These are phyloP conservation scores for Drosophila lini DNA, from an alignment of 1,140 invertebrate genomes.

Conservation along the genomic window DNA sequence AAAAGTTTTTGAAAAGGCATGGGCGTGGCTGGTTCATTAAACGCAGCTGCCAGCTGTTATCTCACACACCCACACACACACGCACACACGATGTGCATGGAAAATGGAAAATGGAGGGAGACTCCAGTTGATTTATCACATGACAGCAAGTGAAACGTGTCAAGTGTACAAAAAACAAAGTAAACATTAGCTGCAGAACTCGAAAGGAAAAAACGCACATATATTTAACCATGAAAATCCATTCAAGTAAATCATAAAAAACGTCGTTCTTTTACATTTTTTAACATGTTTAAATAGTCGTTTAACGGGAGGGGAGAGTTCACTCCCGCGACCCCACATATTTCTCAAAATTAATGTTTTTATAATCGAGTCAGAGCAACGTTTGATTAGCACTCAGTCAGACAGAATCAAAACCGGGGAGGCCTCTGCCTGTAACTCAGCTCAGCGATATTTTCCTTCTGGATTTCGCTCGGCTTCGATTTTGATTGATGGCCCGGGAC, in stretches of 20 bases:
- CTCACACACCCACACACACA: slow-evolving; percentile 44
- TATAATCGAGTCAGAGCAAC: slow-evolving; percentile 70
- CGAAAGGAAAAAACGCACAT: slow-evolving; percentile 51
- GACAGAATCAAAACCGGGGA: slow-evolving; percentile 31
- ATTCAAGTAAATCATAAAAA: slow-evolving; percentile 34
- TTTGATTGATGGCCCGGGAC: slow-evolving; percentile 64
- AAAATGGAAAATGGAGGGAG: slow-evolving; percentile 24
- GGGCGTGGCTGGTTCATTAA: slow-evolving; percentile 78
- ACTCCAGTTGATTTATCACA: slow-evolving; percentile 68
- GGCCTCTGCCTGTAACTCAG: not conserved
- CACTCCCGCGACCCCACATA: not conserved
- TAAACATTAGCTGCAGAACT: slow-evolving; percentile 71
- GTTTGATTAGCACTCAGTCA: slow-evolving; percentile 76
- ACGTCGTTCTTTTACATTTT: slow-evolving; percentile 8
- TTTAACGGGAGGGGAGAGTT: slow-evolving; percentile 10
- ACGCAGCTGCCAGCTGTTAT: slow-evolving; percentile 76
- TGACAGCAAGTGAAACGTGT: slow-evolving; percentile 72
- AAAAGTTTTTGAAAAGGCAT: slow-evolving; percentile 66
- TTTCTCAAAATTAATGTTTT: slow-evolving; percentile 61
- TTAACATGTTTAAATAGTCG: slow-evolving; percentile 48
- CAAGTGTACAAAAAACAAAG: slow-evolving; percentile 71
- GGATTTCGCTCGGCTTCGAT: slow-evolving; percentile 11
- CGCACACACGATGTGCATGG: slow-evolving; percentile 14
- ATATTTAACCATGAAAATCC: slow-evolving; percentile 41
- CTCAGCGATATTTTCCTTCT: slow-evolving; percentile 9